These are phyloP conservation scores for Acrocephalus arundinaceus DNA, from an alignment of 2,113 vertebrate genomes.

Conservation along the genomic window DNA sequence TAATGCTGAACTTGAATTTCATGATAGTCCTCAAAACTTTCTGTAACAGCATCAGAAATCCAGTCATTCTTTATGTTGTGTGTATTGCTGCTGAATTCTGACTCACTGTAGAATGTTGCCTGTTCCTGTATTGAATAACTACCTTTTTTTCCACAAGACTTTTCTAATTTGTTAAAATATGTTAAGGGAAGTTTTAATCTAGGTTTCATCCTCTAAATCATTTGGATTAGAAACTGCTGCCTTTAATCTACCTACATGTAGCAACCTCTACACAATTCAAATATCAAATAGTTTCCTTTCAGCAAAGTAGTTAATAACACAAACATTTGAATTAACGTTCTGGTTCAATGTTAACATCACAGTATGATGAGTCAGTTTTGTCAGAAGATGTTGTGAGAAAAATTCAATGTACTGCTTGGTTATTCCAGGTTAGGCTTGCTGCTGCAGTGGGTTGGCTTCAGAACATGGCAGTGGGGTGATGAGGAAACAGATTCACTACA, in stretches of 20 bases:
- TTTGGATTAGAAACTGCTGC: not conserved
- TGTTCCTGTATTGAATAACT: not conserved
- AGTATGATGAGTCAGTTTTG: not conserved
- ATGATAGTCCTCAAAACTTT: not conserved
- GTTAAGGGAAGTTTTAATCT: not conserved
- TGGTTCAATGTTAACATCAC: not conserved
- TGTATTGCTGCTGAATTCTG: not conserved
- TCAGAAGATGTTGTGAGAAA: not conserved
- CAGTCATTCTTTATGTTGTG: not conserved
- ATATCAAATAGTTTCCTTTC: not conserved
- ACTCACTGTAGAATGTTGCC: not conserved
- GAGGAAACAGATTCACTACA: not conserved
- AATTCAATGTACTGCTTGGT: not conserved
- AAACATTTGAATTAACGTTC: not conserved
- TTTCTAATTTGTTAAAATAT: not conserved
- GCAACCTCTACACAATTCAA: not conserved
- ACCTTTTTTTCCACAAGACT: not conserved
- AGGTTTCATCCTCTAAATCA: not conserved
- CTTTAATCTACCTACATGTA: not conserved
- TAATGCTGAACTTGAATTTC: not conserved
- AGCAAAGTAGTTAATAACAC: not conserved
- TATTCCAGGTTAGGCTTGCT: not conserved
- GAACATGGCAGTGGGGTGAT: not conserved
- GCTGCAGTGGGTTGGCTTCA: not conserved
- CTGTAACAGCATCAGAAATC: not conserved